Percentiles rank a stretch among this genome's conserved stretches.
phyloP scores from a whole-genome alignment of 2,113 vertebrate species.

The Cavia porcellus region DNA sequence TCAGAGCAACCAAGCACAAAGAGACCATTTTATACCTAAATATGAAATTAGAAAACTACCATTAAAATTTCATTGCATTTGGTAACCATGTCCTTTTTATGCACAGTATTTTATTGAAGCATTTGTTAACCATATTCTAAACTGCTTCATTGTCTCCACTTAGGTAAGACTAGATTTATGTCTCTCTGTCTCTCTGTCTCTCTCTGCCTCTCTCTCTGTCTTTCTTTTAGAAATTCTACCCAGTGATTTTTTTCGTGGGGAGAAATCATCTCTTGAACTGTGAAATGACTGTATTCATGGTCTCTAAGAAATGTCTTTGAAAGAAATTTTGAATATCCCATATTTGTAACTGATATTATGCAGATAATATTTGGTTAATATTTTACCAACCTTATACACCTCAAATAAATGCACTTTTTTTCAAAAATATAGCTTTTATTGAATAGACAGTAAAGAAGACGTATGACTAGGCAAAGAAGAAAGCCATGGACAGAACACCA shows the following conservation, averaged over 20 bases:
- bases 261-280: too few species aligned
- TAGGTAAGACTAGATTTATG: neutral
- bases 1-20: neutral
- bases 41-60: slow-evolving; percentile 22
- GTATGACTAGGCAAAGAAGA: neutral
- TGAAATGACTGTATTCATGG: neutral
- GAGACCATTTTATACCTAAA: neutral
- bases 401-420: neutral
- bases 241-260: too few species aligned
- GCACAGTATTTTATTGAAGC: neutral
- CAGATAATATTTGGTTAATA: too few species aligned
- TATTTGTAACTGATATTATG: too few species aligned
- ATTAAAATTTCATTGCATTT: neutral
- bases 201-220: too few species aligned
- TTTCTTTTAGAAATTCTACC: neutral
- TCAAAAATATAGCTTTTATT: neutral
- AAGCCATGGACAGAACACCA: neutral
- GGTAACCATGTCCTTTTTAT: neutral
- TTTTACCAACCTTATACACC: too few species aligned
- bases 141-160: neutral
- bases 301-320: neutral
- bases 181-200: neutral
- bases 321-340: neutral
- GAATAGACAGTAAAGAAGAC: neutral
- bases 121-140: neutral